phyloP scores from a whole-genome alignment of 1,140 invertebrate species.

The Leguminivora glycinivorella region DNA sequence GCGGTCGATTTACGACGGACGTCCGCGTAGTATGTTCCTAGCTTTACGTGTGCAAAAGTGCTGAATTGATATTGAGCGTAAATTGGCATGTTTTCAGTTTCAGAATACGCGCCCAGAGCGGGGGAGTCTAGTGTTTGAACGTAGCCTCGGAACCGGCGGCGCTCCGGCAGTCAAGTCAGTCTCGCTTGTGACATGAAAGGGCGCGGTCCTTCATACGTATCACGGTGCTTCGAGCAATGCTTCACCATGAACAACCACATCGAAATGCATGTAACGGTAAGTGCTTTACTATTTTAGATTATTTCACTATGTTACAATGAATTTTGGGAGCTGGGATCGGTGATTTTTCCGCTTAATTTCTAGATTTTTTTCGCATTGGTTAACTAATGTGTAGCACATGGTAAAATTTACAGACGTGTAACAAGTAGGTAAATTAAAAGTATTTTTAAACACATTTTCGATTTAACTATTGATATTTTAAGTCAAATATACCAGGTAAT shows the following conservation, averaged over 20 bases:
- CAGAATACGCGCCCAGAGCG: background rate
- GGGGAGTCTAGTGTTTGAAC: conserved; percentile 11
- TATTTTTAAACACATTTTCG: background rate
- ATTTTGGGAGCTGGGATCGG: background rate
- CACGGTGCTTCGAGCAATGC: conserved; percentile 79
- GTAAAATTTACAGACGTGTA: background rate
- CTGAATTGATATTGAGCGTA: background rate
- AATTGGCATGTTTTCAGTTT: background rate
- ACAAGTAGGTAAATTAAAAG: background rate
- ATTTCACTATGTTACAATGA: background rate
- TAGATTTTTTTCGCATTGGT: background rate
- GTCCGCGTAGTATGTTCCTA: too few relatives aligned
- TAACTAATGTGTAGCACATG: background rate
- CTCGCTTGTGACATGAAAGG: conserved; percentile 78
- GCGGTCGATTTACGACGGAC: too few relatives aligned
- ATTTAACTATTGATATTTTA: too few relatives aligned
- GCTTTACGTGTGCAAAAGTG: background rate
- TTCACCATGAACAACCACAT: conserved; percentile 76
- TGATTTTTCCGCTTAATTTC: background rate
- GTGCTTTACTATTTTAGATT: conserved; percentile 36
- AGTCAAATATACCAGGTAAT: too few relatives aligned
- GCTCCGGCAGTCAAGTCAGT: conserved; percentile 60
- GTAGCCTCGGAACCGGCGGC: conserved; percentile 35
- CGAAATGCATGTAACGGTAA: conserved; percentile 76
- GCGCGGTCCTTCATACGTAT: conserved; percentile 71